Base-by-base conservation (phyloP, 2,113 vertebrate genomes). In the Siniperca chuatsi region DNA sequence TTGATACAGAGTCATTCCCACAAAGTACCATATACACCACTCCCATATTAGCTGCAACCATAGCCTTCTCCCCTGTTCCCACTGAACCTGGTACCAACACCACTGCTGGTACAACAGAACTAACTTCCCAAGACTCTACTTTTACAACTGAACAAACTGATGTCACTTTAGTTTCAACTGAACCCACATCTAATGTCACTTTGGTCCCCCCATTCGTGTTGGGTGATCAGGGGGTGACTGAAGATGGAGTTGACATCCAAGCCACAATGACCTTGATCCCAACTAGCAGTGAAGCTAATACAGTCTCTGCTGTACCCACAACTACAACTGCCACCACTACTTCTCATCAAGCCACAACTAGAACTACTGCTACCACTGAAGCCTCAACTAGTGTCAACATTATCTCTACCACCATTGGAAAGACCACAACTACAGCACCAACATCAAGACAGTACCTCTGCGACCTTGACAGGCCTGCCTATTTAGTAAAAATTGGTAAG, bases 401-500 rank as follows among this genome's bases (percentile, higher is more conserved):
- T 35, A 84, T 75, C 20, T 44, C 1, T 1, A 78, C 82, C 64
- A 91, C 95, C 89, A 81, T 82, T 21, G 76, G 60, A 3, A 58
- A 82, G n/a, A 94, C 90, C 4, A 94, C 95, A 66, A 89, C 94
- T 0, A 1, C 89, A 75, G 90, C 94, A 13, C 89, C 96, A 15
- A 94, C 96, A 58, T 90, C 91, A 75, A 96, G 95, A 9, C 95
- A 94, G 0, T 98, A 97, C 0, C 90, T 98, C 88, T 99, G 98
- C 37, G 96, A 96, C 60, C 92, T 96, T 71, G 94, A 97, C 0
- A 89, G 95, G 48, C 96, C 97, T 0, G 90, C 92, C 52, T 98
- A 98, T 88, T 84, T 98, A 65, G 95, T 99, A 55, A 96, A 94
- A 85, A 96, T 97, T 0, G 97, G 98, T 99, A 95, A 96, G 96